phyloP scores from a whole-genome alignment of 2,888 invertebrate species.

The Polyommatus iphigenia region DNA sequence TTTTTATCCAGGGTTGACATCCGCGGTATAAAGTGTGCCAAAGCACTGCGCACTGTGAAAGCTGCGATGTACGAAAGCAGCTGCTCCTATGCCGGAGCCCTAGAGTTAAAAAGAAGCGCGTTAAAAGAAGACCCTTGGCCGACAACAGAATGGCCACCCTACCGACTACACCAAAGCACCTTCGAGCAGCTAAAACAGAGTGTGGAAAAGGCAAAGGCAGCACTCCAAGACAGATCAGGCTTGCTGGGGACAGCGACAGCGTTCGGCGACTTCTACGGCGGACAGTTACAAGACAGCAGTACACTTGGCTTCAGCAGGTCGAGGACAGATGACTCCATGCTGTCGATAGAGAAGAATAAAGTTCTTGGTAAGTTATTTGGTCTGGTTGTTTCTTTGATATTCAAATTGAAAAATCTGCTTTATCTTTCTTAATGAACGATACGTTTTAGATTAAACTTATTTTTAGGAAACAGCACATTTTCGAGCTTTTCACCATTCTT shows the following conservation, averaged over 20 bases:
- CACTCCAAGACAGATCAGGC: conserved; percentile 86
- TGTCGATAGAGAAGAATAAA: conserved; percentile 72
- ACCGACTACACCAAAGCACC: conserved; percentile 91
- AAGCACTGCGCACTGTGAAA: conserved; percentile 66
- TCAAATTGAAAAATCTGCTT: neutral
- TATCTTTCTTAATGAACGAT: neutral
- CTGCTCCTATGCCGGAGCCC: conserved; percentile 93
- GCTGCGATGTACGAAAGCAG: conserved; percentile 94
- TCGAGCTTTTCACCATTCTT: no score
- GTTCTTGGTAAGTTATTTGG: conserved; percentile 59
- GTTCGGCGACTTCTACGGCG: conserved; percentile 84
- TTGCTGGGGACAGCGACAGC: conserved; percentile 86
- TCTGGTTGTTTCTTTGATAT: neutral
- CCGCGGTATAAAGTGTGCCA: conserved; percentile 68
- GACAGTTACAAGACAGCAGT: conserved; percentile 68
- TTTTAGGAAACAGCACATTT: no score
- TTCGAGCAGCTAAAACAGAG: conserved; percentile 95
- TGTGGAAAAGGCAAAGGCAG: conserved; percentile 94
- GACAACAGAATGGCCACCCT: conserved; percentile 86
- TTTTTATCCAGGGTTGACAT: conserved; percentile 62
- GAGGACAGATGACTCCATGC: conserved; percentile 69
- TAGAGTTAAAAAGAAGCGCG: conserved; percentile 87
- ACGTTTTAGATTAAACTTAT: neutral
- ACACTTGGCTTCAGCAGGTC: conserved; percentile 66
- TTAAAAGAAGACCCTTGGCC: conserved; percentile 80